These are phyloP conservation scores for Gryllus bimaculatus DNA, from an alignment of 1,140 invertebrate genomes.

Conservation along the genomic window DNA sequence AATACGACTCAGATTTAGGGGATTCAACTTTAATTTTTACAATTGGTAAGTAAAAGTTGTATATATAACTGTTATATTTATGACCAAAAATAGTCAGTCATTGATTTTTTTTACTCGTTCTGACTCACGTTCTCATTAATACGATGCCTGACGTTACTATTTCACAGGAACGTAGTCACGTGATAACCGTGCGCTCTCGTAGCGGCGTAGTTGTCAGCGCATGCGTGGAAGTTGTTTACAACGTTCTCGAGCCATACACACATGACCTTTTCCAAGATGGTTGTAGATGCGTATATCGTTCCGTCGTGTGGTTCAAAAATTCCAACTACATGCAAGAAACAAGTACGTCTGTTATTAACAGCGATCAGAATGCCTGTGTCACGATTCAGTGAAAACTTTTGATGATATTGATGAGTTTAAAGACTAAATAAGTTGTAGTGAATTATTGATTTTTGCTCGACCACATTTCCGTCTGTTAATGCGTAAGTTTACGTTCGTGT, in stretches of 20 bases:
- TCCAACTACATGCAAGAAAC: conserved; percentile 10
- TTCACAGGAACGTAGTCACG: not conserved
- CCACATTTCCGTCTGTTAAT: conserved; percentile 22
- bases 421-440: conserved; percentile 4
- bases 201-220: conserved; percentile 25
- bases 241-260: conserved; percentile 28
- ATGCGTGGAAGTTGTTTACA: conserved; percentile 38
- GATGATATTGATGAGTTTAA: conserved; percentile 6
- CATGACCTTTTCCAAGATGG: conserved; percentile 32
- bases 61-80: no score
- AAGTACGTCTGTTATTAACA: conserved; percentile 3
- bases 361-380: not conserved
- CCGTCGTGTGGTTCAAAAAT: conserved; percentile 20
- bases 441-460: conserved; percentile 22
- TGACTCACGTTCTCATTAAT: not conserved
- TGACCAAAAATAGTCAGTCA: not conserved
- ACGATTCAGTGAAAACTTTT: conserved; percentile 9
- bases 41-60: not conserved
- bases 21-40: not conserved
- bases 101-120: not conserved
- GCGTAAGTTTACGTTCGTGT: conserved; percentile 14
- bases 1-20: not conserved
- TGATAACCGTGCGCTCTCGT: not conserved
- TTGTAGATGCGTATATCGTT: conserved; percentile 25
- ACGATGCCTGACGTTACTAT: not conserved